Base-by-base conservation (phyloP, 2,113 vertebrate species). In the Perca fluviatilis region DNA sequence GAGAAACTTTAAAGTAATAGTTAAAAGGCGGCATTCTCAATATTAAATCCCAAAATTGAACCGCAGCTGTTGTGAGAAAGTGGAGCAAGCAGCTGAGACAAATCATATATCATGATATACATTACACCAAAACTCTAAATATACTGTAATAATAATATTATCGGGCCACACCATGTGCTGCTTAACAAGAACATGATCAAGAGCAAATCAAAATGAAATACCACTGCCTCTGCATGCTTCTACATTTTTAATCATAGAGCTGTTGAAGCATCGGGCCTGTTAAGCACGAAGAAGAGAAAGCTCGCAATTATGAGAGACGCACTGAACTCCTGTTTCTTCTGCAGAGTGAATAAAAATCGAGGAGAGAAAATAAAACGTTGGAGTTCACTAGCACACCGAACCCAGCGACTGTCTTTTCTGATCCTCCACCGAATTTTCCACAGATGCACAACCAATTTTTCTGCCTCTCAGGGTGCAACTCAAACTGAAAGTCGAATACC, bases 401-500 rank as follows among this genome's bases (percentile, higher is more conserved):
- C 47, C 18, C 13, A 40, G 33, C 0, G 0, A 51, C 43, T 46
- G 30, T 40, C 66, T 63, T 36, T 36, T 6, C 25, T 73, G 30
- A 77, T 51, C 49, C 62, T 18, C 73, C 51, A 14, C 62, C 51
- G 23, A 27, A 64, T 78, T 51, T 62, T 67, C 58, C 67, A 56
- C 69, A 36, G 64, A 65, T 33, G 54, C 16, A 49, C 40, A 13
- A 68, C 33, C 65, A 63, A 54, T 86, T 60, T 56, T 78, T 76
- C 78, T 67, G 60, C 71, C 73, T 82, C 70, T 82, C 64, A 63
- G 61, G 61, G 54, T 40, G 77, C 68, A 36, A 74, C 54, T 80
- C 66, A 54, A 60, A 83, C 74, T 69, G 14, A 54, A 77, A 62
- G 65, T 71, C 18, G 6, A 75, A 82, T 67, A 78, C 71, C 70